Percentiles rank a stretch among this genome's conserved stretches.
Conservation (phyloP, 2,888 invertebrate species). For the Andrena haemorrhoa region DNA sequence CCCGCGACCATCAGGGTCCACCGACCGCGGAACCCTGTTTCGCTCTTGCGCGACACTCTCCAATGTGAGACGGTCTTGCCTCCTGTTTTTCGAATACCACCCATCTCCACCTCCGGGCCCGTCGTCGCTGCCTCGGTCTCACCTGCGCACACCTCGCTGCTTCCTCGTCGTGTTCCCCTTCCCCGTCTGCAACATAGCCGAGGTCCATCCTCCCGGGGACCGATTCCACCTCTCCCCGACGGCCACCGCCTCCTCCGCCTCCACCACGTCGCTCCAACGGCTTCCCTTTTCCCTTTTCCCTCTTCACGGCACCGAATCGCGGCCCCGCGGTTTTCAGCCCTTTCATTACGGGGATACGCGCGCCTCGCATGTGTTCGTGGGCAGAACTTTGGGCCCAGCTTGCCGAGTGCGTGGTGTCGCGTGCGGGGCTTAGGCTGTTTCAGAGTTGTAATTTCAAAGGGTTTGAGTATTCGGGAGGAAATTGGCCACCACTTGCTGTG, state of each 20-base stretch:
- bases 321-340: constrained; percentile 59
- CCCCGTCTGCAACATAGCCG: constrained; percentile 39
- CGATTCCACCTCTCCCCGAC: constrained; percentile 53
- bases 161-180: constrained; percentile 67
- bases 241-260: constrained; percentile 63
- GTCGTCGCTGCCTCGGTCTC: constrained; percentile 60
- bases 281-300: constrained; percentile 63
- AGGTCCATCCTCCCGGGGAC: constrained; percentile 61
- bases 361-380: not conserved
- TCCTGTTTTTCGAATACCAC: constrained; percentile 71
- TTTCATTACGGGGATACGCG: constrained; percentile 50
- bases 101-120: constrained; percentile 48
- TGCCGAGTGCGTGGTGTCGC: constrained; percentile 5
- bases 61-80: constrained; percentile 47
- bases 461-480: no score
- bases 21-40: constrained; percentile 11
- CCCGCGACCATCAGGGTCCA: no score
- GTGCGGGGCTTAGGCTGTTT: no score
- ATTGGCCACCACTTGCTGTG: no score
- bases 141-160: constrained; percentile 54
- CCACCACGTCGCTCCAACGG: constrained; percentile 44
- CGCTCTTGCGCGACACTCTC: constrained; percentile 41
- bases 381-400: not conserved
- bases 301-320: constrained; percentile 48
- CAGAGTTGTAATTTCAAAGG: no score